Evolutionary conservation across 2,888 invertebrate genomes (phyloP), one percentile per base, ranked within the genome.

Genomic region (Saturnia pavonia): DNA sequence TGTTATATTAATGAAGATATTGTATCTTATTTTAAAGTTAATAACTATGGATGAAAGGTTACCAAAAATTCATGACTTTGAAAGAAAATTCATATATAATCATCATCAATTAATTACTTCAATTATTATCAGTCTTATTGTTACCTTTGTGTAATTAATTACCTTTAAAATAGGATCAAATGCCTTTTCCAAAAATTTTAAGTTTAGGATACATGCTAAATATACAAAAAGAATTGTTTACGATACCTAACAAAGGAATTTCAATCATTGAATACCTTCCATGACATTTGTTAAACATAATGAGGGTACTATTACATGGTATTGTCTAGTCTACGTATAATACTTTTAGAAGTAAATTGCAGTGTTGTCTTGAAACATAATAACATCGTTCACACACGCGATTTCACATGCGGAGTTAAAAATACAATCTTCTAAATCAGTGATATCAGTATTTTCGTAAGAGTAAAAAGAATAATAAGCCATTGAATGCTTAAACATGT

Each of bases 401-500:
- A 68, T 51, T 45, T 19, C 48, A 71, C 54, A 42, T 67, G 68
- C 67, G 67, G 14, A 43, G 27, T 25, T 34, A 27, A 71, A 48
- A 43, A 71, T 48, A 22, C 22, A 34, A 34, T 27, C 43, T 57
- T 4, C 42, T 45, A 65, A 54, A 69, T 54, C 25, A n/a, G 27
- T 67, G 45, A 67, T 40, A 65, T 65, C 69, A 70, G 77, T 76
- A 9, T 11, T 60, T 78, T 76, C 74, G 73, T 68, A 74, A 80
- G 76, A 74, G 69, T n/a, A 75, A 76, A 76, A 79, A 78, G 77
- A 74, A 77, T 74, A 54, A 11, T 22, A 72, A 79, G 75, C 79
- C 78, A 80, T 82, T 74, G 76, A 80, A 86, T 84, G 85, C 82
- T 70, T 80, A 87, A 90, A 89, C 86, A 71, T 83, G 85, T 89